phyloP scores from a whole-genome alignment of 1,140 invertebrate species.

The Caerostris extrusa region DNA sequence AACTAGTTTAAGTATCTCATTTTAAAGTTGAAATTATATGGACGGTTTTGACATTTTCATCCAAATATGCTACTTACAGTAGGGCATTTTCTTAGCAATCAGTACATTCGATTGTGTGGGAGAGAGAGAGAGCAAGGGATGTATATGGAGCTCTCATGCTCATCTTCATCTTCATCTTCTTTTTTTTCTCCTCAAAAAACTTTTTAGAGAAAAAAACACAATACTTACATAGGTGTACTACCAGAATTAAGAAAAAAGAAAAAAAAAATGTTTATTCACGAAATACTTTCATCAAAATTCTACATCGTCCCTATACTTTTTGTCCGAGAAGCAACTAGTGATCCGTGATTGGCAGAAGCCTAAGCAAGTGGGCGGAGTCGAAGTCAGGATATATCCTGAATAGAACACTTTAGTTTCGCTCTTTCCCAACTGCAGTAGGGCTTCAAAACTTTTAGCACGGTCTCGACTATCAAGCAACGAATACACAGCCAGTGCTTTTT shows the following conservation, averaged over 20 bases:
- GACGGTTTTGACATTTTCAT: background rate
- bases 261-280: background rate
- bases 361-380: conserved; percentile 57
- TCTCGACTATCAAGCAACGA: background rate
- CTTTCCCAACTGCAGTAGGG: conserved; percentile 46
- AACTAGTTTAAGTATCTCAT: background rate
- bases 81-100: background rate
- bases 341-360: conserved; percentile 64
- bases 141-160: background rate
- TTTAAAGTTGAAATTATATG: background rate
- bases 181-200: conserved; percentile 8
- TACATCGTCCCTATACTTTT: background rate
- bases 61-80: background rate
- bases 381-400: conserved; percentile 39
- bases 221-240: background rate
- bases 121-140: no score
- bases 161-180: background rate
- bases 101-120: background rate
- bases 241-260: background rate
- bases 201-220: background rate
- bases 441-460: conserved; percentile 33
- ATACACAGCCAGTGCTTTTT: background rate
- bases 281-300: background rate
- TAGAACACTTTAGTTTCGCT: conserved; percentile 59
- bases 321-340: conserved; percentile 37